These are phyloP conservation scores for Plebejus melissa DNA, from an alignment of 2,888 invertebrate species.

Conservation along the genomic window DNA sequence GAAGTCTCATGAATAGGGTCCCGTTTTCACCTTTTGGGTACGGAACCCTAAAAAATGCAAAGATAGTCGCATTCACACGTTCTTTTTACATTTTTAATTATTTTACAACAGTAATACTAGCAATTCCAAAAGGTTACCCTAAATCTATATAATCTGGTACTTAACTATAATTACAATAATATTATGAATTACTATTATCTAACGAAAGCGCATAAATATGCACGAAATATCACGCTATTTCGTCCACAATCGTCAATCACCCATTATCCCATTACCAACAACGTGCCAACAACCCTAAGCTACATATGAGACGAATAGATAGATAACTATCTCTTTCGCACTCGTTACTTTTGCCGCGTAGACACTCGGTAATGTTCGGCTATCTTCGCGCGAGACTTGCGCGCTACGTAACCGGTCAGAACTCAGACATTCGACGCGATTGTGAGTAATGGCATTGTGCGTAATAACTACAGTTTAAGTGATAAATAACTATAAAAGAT, in stretches of 20 bases:
- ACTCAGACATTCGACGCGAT: constrained; percentile 19
- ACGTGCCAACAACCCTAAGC: neutral
- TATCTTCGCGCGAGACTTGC: constrained; percentile 32
- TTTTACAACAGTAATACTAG: too few species aligned
- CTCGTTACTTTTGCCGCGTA: constrained; percentile 10
- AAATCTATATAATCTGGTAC: too few species aligned
- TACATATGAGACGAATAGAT: neutral
- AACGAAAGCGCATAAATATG: neutral
- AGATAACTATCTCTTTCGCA: constrained; percentile 1
- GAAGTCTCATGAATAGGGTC: too few species aligned
- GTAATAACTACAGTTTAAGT: constrained; percentile 32
- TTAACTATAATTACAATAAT: too few species aligned
- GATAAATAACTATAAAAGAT: neutral
- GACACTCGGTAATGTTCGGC: constrained; percentile 30
- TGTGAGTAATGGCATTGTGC: constrained; percentile 28
- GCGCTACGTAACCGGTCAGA: constrained; percentile 25
- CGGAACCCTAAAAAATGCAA: too few species aligned
- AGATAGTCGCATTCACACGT: too few species aligned
- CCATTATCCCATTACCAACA: neutral
- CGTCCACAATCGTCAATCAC: neutral
- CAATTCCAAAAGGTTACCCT: too few species aligned
- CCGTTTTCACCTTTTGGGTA: too few species aligned
- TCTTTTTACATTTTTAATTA: too few species aligned
- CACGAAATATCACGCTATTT: neutral
- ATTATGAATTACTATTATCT: neutral